Conservation (phyloP, 2,113 vertebrate species). For the Hoplias malabaricus region DNA sequence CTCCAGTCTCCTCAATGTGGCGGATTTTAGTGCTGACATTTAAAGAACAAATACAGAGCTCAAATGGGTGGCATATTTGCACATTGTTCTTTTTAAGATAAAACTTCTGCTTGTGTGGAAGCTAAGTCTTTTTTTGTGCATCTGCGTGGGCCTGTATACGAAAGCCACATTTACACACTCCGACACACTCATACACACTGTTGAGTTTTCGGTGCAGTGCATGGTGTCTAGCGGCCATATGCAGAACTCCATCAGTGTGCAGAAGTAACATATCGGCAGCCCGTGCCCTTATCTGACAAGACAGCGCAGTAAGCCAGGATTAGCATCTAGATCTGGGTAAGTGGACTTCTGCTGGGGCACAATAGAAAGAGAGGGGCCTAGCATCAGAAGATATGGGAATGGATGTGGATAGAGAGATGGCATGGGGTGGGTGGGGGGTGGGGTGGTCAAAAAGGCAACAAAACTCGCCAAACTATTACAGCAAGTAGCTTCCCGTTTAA, state of each 20-base stretch:
- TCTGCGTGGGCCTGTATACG: conserved; percentile 41
- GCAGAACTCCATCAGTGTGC: conserved; percentile 68
- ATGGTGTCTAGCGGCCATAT: conserved; percentile 69
- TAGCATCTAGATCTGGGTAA: conserved; percentile 78
- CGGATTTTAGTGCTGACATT: conserved; percentile 78
- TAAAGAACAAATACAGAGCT: conserved; percentile 76
- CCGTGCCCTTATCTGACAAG: conserved; percentile 72
- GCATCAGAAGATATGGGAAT: conserved; percentile 39
- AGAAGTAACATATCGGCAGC: conserved; percentile 63
- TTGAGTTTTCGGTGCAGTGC: conserved; percentile 56
- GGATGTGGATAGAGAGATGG: conserved; percentile 39
- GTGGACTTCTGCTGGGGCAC: conserved; percentile 68
- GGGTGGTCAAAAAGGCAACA: conserved; percentile 24
- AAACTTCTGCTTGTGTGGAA: conserved; percentile 71
- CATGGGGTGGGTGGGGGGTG: conserved; percentile 3
- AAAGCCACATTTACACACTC: conserved; percentile 56
- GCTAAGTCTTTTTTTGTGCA: conserved; percentile 65
- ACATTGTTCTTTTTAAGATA: conserved; percentile 72
- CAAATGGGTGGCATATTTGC: conserved; percentile 72
- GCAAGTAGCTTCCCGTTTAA: conserved; percentile 48
- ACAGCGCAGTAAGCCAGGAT: conserved; percentile 78
- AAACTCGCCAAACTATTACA: conserved; percentile 33
- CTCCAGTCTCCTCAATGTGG: conserved; percentile 61
- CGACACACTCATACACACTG: conserved; percentile 56
- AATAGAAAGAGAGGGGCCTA: conserved; percentile 50